Evolutionary conservation across 2,888 invertebrate genomes (phyloP), one percentile per base, ranked within the genome.

Genomic region (Epirrhoe tristata): DNA sequence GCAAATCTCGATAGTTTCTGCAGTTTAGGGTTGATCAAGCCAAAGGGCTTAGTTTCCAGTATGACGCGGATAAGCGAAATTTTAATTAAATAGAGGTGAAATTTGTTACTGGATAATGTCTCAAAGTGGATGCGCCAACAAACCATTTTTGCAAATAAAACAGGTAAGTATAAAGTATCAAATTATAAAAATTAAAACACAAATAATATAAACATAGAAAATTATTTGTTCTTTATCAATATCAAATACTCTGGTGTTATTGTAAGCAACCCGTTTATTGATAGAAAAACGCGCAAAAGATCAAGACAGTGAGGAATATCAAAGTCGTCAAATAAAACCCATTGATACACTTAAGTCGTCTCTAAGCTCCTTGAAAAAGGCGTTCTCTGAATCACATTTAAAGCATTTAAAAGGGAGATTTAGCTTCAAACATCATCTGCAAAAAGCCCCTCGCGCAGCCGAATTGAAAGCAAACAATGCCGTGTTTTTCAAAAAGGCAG

Each of bases 381-480:
- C 85, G 82, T 80, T 81, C 84, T 81, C 77, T 81, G 90, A 91
- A 91, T 91, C 91, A 90, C 89, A 88, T 87, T 89, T 86, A 81
- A 81, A 86, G 78, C 88, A 81, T 90, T 89, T 88, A 87, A 88
- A 86, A 90, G 91, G 90, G 90, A 90, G 91, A 91, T 90, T 91
- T 91, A 89, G 88, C 91, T 91, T 90, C 88, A 89, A 91, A 91
- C 89, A 85, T 87, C 82, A 87, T 87, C 84, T 81, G 81, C 79
- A 69, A 81, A 78, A 83, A 83, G 80, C 87, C 87, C 87, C 85
- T 81, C 82, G 77, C 76, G 74, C 75, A 74, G 74, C 69, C 78
- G 89, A 91, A 93, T 92, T 87, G 86, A 92, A 92, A 89, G 86
- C 87, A 91, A 92, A 92, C 91, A 92, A 85, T 73, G 83, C 81